These are phyloP conservation scores for Pammene fasciana DNA, from an alignment of 2,888 invertebrate species.

Conservation along the genomic window DNA sequence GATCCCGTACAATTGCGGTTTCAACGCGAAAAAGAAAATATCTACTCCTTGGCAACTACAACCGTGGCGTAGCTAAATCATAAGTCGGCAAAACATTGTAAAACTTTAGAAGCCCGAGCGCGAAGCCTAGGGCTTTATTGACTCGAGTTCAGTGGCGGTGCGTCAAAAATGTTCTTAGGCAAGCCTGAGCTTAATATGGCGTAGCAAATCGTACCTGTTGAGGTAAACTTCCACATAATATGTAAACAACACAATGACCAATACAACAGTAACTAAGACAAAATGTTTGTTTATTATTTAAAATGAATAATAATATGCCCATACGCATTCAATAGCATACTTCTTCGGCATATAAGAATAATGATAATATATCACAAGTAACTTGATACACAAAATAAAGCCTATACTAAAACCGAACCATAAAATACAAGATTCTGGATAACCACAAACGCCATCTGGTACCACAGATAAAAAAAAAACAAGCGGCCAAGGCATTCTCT, in stretches of 20 bases:
- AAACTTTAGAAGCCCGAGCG: too few species aligned
- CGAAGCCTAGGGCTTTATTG: too few species aligned
- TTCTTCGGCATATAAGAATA: background rate
- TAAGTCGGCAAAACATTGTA: too few species aligned
- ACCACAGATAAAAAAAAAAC: conserved; percentile 24
- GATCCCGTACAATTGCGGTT: background rate
- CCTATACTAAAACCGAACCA: conserved; percentile 10
- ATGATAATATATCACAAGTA: conserved; percentile 23
- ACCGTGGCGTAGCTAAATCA: too few species aligned
- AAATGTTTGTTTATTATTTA: background rate
- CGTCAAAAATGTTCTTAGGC: too few species aligned
- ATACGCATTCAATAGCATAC: background rate
- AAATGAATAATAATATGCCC: background rate
- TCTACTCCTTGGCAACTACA: background rate
- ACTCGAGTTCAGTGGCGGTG: too few species aligned
- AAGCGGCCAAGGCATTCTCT: conserved; percentile 28
- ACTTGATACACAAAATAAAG: conserved; percentile 15
- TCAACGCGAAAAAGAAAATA: background rate
- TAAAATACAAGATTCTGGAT: conserved; percentile 30
- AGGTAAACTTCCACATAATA: background rate
- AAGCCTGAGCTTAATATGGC: too few species aligned
- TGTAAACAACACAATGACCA: background rate
- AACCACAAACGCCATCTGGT: conserved; percentile 31
- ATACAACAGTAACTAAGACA: background rate
- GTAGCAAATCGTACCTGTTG: too few species aligned